Base-by-base conservation (phyloP, 2,888 invertebrate genomes). In the Danaus chrysippus region DNA sequence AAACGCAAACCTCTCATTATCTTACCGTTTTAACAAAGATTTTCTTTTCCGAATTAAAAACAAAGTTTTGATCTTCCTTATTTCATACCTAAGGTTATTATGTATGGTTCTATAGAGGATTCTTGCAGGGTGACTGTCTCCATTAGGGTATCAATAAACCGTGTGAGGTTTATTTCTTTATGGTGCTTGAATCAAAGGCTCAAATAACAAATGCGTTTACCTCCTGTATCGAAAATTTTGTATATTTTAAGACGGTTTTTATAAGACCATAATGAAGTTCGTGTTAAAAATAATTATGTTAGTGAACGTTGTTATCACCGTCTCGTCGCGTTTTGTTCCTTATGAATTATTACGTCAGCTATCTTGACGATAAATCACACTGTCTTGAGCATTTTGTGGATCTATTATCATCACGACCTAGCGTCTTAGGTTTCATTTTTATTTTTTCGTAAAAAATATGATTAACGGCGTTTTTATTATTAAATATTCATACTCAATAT, bases 301-400 rank as follows among this genome's bases (percentile, higher is more conserved):
- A 49, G 9, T 17, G 17, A 15, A 17, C 17, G 75, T 72, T 75
- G 76, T 80, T 79, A 78, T 73, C 74, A 73, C 59, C 69, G 80
- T 84, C 81, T 80, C 76, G 76, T 72, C 78, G 72, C 70, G 78
- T 82, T 83, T 83, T 82, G 76, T 69, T 59, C 54, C 11, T 62
- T 77, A 77, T 83, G 83, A 86, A 78, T 82, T 86, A 86, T 86
- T 83, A 83, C 78, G 76, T 77, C 73, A 81, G 79, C 77, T 78
- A 81, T 82, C 82, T 78, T 70, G 68, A 70, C 73, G 69, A 86
- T 87, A 85, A 87, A 86, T 86, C 80, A 79, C 73, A 61, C 72
- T 71, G 69, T 68, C 67, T 17, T 56, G 43, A 62, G 52, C 66
- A 71, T 70, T 70, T 68, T 63, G 65, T 49, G 72, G 63, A 69